Evolutionary conservation across 1,140 invertebrate species (phyloP), one percentile per base, ranked within the genome.

Genomic region (Scaptodrosophila lebanonensis): DNA sequence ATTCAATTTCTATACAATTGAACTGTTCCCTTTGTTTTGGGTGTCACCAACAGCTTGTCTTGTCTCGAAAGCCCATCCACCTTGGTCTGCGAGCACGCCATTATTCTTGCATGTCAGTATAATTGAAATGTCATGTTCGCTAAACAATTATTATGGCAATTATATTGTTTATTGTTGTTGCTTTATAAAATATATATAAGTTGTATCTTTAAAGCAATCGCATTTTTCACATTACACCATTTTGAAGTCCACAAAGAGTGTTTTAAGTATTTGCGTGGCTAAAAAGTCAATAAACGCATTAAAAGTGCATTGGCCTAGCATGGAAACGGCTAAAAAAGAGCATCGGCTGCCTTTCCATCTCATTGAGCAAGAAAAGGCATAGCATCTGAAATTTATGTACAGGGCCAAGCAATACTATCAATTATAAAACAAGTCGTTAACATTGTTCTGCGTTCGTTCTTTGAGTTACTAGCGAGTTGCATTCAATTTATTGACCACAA

Each of bases 231-330:
- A n/a, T n/a, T n/a, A n/a, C n/a, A n/a, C n/a, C n/a, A n/a, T n/a
- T n/a, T n/a, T n/a, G n/a, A n/a, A n/a, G 8, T 25, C 22, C 22
- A 25, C 3, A 4, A 8, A 25, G 3, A 25, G 22, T 25, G 8
- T 4, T 25, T 25, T 25, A 25, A n/a, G n/a, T n/a, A n/a, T n/a
- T n/a, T n/a, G n/a, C n/a, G n/a, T n/a, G n/a, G n/a, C n/a, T n/a
- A n/a, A n/a, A 56, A 61, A 70, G 66, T 83, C 75, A 82, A 75
- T 66, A 54, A 82, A 75, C 75, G 60, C 70, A 82, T 82, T 82
- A 67, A 67, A 54, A 75, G 66, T 51, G 35, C 75, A 82, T 75
- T 70, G 64, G 39, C 59, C 40, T n/a, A n/a, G n/a, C n/a, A n/a
- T n/a, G n/a, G 15, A 54, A 49, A 36, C 45, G 29, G 4, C 43